These are phyloP conservation scores for Apteryx mantelli DNA, from an alignment of 2,113 vertebrate genomes.

Conservation along the genomic window DNA sequence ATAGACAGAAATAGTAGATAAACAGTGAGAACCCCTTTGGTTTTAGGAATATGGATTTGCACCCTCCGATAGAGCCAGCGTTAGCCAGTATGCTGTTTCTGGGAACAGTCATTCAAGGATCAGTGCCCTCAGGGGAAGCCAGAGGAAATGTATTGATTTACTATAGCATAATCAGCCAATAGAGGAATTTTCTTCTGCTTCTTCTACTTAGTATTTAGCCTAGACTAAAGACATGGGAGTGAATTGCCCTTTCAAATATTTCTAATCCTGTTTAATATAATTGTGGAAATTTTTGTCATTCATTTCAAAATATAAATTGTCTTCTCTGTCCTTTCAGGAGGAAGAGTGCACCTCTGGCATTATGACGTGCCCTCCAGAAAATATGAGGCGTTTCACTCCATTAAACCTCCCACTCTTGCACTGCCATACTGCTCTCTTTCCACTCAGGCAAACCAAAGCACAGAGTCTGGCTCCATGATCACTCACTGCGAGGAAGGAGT, in stretches of 20 bases:
- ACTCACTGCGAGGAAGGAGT: background rate
- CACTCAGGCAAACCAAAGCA: background rate
- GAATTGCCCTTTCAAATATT: background rate
- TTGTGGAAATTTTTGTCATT: background rate
- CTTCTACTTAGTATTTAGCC: background rate
- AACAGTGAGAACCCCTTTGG: background rate
- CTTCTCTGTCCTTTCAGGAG: background rate
- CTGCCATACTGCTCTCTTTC: rapidly evolving
- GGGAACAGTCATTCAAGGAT: background rate
- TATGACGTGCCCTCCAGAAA: background rate
- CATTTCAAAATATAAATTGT: background rate
- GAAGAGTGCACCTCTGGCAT: background rate
- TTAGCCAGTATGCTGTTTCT: background rate
- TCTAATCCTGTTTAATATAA: background rate
- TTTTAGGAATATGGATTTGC: background rate
- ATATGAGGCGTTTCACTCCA: rapidly evolving
- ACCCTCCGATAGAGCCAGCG: background rate
- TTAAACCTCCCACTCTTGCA: background rate
- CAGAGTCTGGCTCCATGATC: background rate
- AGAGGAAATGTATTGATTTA: background rate
- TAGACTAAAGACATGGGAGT: background rate
- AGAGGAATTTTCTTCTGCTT: background rate
- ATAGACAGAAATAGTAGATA: background rate
- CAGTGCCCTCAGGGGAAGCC: background rate
- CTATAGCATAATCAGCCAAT: background rate